These are phyloP conservation scores for Acrocephalus kingi DNA, from an alignment of 2,113 vertebrate genomes.

Conservation along the genomic window DNA sequence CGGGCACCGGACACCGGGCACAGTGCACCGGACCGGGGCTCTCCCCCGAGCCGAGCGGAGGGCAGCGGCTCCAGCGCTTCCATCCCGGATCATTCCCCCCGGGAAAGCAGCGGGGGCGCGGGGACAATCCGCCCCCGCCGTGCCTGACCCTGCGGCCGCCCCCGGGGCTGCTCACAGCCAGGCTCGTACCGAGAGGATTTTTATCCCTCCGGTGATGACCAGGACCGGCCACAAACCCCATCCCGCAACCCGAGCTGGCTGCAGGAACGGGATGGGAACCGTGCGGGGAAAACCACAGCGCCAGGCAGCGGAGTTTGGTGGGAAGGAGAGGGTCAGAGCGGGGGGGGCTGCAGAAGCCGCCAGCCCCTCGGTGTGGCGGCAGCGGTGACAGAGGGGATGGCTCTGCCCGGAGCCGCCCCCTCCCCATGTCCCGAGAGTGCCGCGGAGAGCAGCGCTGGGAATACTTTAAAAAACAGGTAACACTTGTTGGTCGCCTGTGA, in stretches of 20 bases:
- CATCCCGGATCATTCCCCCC: neutral
- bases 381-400: neutral
- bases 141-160: neutral
- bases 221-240: neutral
- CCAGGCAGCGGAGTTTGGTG: neutral
- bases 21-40: fast-evolving
- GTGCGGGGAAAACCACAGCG: neutral
- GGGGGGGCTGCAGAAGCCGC: neutral
- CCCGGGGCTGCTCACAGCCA: neutral
- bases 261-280: neutral
- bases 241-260: neutral
- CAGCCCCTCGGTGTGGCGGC: neutral
- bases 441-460: neutral
- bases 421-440: neutral
- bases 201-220: neutral
- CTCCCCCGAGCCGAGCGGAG: neutral
- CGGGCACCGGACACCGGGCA: too few relatives aligned
- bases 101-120: neutral
- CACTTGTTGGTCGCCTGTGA: constrained; percentile 48
- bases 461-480: constrained; percentile 37
- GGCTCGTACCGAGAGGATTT: neutral
- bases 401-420: neutral
- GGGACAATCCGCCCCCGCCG: neutral
- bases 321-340: neutral
- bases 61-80: neutral